These are phyloP conservation scores for Mus spicilegus DNA, from an alignment of 2,113 vertebrate species.

Conservation along the genomic window DNA sequence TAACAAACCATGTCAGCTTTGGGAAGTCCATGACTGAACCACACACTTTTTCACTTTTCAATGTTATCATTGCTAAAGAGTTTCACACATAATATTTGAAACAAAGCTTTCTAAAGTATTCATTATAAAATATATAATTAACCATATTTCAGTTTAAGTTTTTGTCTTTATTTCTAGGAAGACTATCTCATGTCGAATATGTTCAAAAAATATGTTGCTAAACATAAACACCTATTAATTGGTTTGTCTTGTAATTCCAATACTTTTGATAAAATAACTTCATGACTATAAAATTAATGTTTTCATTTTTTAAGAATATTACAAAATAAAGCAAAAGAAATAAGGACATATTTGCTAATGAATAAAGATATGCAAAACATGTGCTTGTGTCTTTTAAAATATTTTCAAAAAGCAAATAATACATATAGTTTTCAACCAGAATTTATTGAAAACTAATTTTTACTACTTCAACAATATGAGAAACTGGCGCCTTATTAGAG, in stretches of 20 bases:
- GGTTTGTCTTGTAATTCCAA: not conserved
- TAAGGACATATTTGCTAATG: not conserved
- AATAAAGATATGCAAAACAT: not conserved
- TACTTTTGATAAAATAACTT: not conserved
- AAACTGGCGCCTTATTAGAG: not conserved
- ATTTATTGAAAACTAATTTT: not conserved
- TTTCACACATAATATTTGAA: not conserved
- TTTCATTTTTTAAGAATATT: not conserved
- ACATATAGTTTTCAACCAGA: not conserved
- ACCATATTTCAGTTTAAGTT: not conserved
- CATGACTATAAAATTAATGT: not conserved
- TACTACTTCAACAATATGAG: not conserved
- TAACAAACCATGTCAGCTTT: too few species aligned
- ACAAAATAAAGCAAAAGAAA: not conserved
- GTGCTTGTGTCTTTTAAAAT: not conserved
- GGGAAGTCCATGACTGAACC: too few species aligned
- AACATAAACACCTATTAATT: not conserved
- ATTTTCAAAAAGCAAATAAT: not conserved
- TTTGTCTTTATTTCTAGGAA: not conserved
- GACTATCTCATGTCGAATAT: not conserved
- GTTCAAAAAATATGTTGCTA: not conserved
- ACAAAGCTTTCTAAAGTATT: not conserved
- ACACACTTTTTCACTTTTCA: not conserved
- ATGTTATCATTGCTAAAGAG: not conserved
- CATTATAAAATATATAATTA: not conserved